Evolutionary conservation across 92 coral and sea anemone genomes (phyloP).

Genomic region (Palythoa caribaeorum): DNA sequence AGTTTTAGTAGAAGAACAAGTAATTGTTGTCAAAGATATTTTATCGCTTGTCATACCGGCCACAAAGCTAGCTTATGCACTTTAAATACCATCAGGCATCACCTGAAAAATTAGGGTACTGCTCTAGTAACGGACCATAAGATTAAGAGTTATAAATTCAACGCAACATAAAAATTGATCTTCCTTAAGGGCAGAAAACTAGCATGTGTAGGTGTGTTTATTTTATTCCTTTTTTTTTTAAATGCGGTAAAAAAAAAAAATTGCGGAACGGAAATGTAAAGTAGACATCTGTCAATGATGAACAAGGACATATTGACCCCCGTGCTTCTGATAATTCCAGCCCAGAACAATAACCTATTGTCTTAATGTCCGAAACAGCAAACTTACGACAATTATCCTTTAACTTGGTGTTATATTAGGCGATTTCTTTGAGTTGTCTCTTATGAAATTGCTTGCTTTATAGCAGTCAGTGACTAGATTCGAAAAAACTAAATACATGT

Average conservation of each 20-base stretch:
- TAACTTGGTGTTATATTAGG: not conserved
- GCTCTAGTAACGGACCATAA: not conserved
- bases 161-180: not conserved
- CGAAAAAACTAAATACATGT: not conserved
- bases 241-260: too few species aligned
- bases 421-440: not conserved
- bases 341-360: slow-evolving; percentile 4
- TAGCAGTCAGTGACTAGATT: not conserved
- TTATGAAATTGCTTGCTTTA: not conserved
- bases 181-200: not conserved
- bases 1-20: too few species aligned
- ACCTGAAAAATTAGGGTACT: not conserved
- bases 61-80: not conserved
- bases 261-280: slow-evolving; percentile 7
- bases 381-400: not conserved
- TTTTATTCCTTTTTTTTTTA: not conserved
- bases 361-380: not conserved
- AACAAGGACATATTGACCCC: not conserved
- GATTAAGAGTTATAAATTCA: not conserved
- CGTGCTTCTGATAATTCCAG: not conserved
- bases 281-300: not conserved
- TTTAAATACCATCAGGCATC: not conserved
- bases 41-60: not conserved
- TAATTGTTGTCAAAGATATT: not conserved
- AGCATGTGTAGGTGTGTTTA: not conserved